A percentile compares a stretch with the other conserved stretches of the same genome.
These are phyloP conservation scores for Cephalopholis sonnerati DNA, from an alignment of 2,113 vertebrate genomes.

Conservation along the genomic window DNA sequence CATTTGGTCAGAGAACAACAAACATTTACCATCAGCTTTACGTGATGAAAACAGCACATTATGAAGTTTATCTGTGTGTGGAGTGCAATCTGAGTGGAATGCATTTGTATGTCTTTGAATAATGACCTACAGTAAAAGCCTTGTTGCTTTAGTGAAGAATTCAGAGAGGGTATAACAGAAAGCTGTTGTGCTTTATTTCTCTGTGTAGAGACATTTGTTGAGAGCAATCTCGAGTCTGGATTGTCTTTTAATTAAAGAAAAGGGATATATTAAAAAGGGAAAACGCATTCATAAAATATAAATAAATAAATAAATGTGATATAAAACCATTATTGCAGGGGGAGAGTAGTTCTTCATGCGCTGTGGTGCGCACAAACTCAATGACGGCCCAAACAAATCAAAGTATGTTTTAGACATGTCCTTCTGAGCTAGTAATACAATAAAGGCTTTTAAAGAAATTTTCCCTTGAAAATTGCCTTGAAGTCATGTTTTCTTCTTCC, in stretches of 20 bases:
- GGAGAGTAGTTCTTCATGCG: not conserved
- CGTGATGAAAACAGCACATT: conserved; percentile 24
- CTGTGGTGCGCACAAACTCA: not conserved
- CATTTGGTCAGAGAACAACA: conserved; percentile 39
- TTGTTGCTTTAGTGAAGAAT: conserved; percentile 7
- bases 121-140: conserved; percentile 21
- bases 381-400: conserved; percentile 44
- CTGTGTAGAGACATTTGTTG: not conserved
- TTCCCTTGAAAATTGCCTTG: conserved; percentile 56
- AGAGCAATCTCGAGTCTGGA: not conserved
- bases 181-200: conserved; percentile 1
- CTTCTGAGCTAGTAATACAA: conserved; percentile 49
- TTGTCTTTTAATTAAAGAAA: conserved; percentile 11
- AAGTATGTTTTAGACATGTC: conserved; percentile 54
- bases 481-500: conserved; percentile 55
- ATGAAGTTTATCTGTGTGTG: conserved; percentile 29
- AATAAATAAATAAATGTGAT: conserved; percentile 2
- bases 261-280: not conserved
- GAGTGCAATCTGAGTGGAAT: conserved; percentile 7
- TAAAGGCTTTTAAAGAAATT: conserved; percentile 60
- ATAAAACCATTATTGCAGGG: not conserved
- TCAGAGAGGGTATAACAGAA: not conserved
- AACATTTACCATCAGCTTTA: conserved; percentile 33
- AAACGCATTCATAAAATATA: not conserved
- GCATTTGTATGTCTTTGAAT: conserved; percentile 14